Percentiles rank a stretch among this genome's conserved stretches.
phyloP scores from a whole-genome alignment of 2,888 invertebrate species.

The Ophion ventricosus region DNA sequence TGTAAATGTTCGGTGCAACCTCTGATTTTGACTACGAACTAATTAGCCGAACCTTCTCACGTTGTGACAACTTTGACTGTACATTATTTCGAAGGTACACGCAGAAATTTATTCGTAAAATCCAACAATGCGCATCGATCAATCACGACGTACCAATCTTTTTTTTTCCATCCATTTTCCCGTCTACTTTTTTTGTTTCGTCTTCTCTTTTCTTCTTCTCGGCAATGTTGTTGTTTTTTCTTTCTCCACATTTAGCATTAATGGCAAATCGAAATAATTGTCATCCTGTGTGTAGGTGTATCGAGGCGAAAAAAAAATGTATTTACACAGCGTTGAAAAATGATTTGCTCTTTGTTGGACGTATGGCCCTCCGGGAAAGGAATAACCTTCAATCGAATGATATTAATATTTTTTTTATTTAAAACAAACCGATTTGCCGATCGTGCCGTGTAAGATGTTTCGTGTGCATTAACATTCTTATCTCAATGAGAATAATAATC shows the following conservation, averaged over 20 bases:
- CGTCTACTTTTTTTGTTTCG: background rate
- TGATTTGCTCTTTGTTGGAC: background rate
- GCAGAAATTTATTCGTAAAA: conserved; percentile 51
- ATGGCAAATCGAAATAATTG: conserved; percentile 59
- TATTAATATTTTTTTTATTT: conserved; percentile 6
- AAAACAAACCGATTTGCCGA: conserved; percentile 37
- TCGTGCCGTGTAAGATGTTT: conserved; percentile 25
- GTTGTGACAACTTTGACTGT: conserved; percentile 22
- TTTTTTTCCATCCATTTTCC: conserved; percentile 19
- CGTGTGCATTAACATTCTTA: conserved; percentile 40
- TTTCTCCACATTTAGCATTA: conserved; percentile 60
- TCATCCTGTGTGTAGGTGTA: conserved; percentile 49
- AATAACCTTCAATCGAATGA: conserved; percentile 12
- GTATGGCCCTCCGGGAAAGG: no score
- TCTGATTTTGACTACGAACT: conserved; percentile 34
- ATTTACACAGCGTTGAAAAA: background rate
- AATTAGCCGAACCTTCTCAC: conserved; percentile 12
- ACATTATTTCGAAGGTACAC: conserved; percentile 50
- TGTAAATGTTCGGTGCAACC: conserved; percentile 40
- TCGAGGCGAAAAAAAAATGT: conserved; percentile 16
- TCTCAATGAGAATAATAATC: conserved; percentile 24
- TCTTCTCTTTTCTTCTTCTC: background rate
- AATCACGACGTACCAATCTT: background rate
- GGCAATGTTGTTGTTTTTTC: no score
- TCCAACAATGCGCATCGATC: conserved; percentile 13